phyloP scores from a whole-genome alignment of 2,797 vertebrate species.

The Parauchenoglanis ngamensis region DNA sequence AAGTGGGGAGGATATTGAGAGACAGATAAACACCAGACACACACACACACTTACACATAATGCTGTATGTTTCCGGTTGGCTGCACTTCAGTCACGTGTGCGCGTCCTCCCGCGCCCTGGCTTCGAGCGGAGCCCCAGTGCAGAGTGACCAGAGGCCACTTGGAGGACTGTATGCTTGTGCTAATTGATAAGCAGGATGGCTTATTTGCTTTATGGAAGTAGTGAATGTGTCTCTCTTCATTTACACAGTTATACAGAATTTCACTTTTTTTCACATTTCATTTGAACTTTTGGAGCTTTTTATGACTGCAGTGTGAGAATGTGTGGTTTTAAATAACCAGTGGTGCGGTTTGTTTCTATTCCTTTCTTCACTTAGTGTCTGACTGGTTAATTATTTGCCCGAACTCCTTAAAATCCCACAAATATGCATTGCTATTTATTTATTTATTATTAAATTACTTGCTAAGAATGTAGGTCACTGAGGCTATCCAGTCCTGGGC shows the following conservation, averaged over 20 bases:
- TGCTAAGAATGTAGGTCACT: conserved; percentile 39
- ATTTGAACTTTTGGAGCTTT: neutral
- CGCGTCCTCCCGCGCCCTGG: conserved; percentile 14
- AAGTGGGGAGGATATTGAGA: conserved; percentile 25
- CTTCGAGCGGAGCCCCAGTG: neutral
- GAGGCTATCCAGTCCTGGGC: neutral
- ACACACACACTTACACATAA: neutral
- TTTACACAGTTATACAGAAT: neutral
- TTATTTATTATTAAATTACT: neutral
- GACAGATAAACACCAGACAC: conserved; percentile 30
- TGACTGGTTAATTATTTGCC: neutral
- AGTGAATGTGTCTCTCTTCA: neutral
- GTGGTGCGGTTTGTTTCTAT: neutral
- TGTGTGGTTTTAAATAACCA: neutral
- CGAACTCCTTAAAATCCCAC: neutral
- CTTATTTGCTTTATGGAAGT: conserved; percentile 14
- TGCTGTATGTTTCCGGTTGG: conserved; percentile 17
- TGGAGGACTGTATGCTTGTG: neutral
- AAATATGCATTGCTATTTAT: neutral
- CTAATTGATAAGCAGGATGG: conserved; percentile 26
- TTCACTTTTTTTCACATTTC: neutral
- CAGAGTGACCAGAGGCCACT: conserved; percentile 19
- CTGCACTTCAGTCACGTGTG: conserved; percentile 31
- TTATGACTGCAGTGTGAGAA: neutral
- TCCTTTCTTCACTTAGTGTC: conserved; percentile 18